Base-by-base conservation (phyloP, 2,113 vertebrate species). In the Syngnathus floridae region DNA sequence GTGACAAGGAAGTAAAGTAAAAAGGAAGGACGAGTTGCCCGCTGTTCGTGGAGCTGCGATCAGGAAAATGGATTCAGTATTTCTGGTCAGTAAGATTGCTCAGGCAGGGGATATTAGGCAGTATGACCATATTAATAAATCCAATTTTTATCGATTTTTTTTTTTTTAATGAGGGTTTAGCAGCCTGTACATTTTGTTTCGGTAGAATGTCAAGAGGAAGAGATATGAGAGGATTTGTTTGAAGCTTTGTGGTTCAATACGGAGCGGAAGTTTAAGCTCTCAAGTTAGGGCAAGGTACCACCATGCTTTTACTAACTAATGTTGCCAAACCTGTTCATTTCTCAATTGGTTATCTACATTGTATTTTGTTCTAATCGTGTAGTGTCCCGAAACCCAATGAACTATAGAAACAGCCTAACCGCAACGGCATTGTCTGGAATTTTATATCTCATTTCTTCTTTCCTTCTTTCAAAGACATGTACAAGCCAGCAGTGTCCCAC, bases 401-500 rank as follows among this genome's bases (percentile, higher is more conserved):
- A 21, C 22, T 52, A 22, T 52, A 22, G 49, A 52, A 52, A 9
- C 49, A 22, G 7, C 21, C 9, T 52, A n/a, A 22, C 49, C 19
- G 1, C n/a, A n/a, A 5, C 46, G 17, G 46, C 21, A 22, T 52
- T 22, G 21, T 55, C 11, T 55, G 22, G n/a, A 72, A 65, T 26
- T 26, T 40, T 4, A 11, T 60, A 6, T 36, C 31, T 19, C 14
- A 22, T 17, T 12, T 21, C 37, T 4, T 17, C 1, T n/a, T 17
- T 43, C 52, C 4, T 55, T 49, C 11, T 48, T 61, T 26, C 65
- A 72, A 59, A 99, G 97, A 98, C 78, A 73, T 93, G 77, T 99
- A 99, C 87, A 99, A 99, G 83, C 93, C 97, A 45, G 96, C 97
- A 1, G 94, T 99, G 70, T 98, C 97, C 59, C 97, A 99, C 82